Conservation (phyloP, 2,797 vertebrate species). For the Hippoglossus hippoglossus region DNA sequence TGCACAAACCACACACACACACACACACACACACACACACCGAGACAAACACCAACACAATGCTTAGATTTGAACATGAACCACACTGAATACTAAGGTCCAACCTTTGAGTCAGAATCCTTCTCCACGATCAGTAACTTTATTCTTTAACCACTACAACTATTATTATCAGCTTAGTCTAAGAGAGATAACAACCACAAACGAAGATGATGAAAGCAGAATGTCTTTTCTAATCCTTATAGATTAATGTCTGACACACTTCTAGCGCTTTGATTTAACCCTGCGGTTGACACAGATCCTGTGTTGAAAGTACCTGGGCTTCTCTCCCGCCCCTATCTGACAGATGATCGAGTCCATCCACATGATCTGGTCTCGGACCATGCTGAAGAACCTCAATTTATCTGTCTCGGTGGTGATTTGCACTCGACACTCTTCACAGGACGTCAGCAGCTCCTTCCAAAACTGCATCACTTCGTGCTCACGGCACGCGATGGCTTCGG, state of each 20-base stretch:
- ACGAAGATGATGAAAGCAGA: too few relatives aligned
- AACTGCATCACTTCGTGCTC: slow-evolving; percentile 93
- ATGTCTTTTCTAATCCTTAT: too few relatives aligned
- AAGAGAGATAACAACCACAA: background rate
- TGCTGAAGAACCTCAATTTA: slow-evolving; percentile 89
- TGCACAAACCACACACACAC: slow-evolving; percentile 64
- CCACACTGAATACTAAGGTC: too few relatives aligned
- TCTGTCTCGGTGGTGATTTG: slow-evolving; percentile 93
- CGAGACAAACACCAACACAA: slow-evolving; percentile 7
- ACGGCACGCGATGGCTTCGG: slow-evolving; percentile 89
- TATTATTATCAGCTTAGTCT: too few relatives aligned
- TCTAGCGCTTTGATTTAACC: background rate
- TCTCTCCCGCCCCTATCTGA: slow-evolving; percentile 93
- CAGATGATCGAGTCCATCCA: slow-evolving; percentile 95
- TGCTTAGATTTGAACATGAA: background rate
- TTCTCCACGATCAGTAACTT: too few relatives aligned
- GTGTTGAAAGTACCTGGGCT: slow-evolving; percentile 87
- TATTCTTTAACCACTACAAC: too few relatives aligned
- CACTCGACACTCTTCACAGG: slow-evolving; percentile 92
- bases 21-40: slow-evolving; percentile 1
- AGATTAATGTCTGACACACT: background rate
- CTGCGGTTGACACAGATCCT: background rate
- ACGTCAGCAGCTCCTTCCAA: slow-evolving; percentile 93
- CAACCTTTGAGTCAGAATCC: too few relatives aligned
- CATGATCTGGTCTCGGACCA: slow-evolving; percentile 90